Base-by-base conservation (phyloP, 2,888 invertebrate genomes). In the Rosalia funebris region DNA sequence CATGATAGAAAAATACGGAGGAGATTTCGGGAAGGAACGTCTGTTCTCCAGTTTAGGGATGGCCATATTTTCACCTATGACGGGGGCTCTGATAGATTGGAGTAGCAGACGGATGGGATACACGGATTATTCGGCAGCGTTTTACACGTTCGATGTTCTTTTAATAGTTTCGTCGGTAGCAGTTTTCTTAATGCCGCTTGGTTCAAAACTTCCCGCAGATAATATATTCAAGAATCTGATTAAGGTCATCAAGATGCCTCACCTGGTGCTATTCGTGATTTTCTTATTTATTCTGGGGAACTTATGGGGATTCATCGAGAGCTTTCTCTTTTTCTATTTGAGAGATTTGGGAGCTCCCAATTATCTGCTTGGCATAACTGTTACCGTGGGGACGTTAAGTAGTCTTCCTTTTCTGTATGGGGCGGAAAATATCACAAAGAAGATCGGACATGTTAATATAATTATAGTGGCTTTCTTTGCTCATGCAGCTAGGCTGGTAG, bases 261-360 rank as follows among this genome's bases (percentile, higher is more conserved):
- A 92, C 72, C 89, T 95, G 41, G 88, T 91, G 31, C 84, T 91
- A 39, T 93, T 95, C 75, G 89, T 95, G 75, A 83, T 91, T 72
- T 91, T 93, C 79, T 83, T 95, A 39, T 92, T 93, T 75, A 86
- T 90, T 19, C 84, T 95, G 71, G 95, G 95, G 60, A 91, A 92
- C 75, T 88, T 93, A 78, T 93, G 92, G 90, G 95, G 95, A 20
- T 93, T 93, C 80, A 92, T 95, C 56, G 95, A 95, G 80, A 92
- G 92, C 50, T 95, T 92, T 78, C 83, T 95, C 25, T 95, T 94
- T 79, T 86, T 94, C 75, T 95, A 92, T 79, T 84, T 95, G 65
- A 91, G 90, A 80, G 93, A 93, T 79, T 83, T 94, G 64, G 90
- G 92, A 12, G 92, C 93, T 47, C 91, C 92, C 0, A 93, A 91